Base-by-base conservation (phyloP, 1,140 invertebrate genomes). In the Psilanteris sp. region DNA sequence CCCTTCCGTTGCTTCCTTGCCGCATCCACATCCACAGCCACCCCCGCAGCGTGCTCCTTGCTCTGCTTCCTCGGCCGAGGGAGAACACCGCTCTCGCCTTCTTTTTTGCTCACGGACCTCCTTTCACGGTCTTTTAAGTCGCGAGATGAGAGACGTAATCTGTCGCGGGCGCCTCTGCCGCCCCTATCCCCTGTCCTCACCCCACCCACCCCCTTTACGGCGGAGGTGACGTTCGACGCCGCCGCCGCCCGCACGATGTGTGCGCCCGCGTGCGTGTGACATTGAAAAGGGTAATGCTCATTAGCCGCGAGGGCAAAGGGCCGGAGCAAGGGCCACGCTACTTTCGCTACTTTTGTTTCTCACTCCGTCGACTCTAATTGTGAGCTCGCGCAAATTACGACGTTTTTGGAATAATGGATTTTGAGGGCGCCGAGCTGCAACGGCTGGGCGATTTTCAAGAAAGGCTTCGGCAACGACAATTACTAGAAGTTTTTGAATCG, bases 61-160 rank as follows among this genome's bases (percentile, higher is more conserved):
- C 48, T 54, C 46, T 29, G 44, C 57, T 36, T 64, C 41, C 50
- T 57, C 39, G 16, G 18, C 9, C 24, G 32, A 57, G 26, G 27
- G 41, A 43, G 57, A 61, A 16, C 37, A 14, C 34, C n/a, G 32
- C 55, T 22, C 48, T 20, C 48, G 22, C 9, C 29, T 64, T 55
- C 15, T 64, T 67, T 64, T 50, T 50, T 20, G 55, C 29, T 55
- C 36, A 29, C 54, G 71, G 68, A 31, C 48, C 46, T 77, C 50
- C 62, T 57, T 66, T 68, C 43, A 71, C 59, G 52, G 61, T 76
- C 66, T 68, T 79, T 77, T 81, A 61, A 79, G 62, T 61, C 72
- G 66, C 48, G 59, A 76, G 71, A 62, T 62, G 64, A 76, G 76
- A 68, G 36, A 61, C 62, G 44, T 71, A 71, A 71, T 71, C 67